Percentiles rank a stretch among this genome's conserved stretches.
These are phyloP conservation scores for Yasuhikotakia modesta DNA, from an alignment of 2,797 vertebrate genomes.

Conservation along the genomic window DNA sequence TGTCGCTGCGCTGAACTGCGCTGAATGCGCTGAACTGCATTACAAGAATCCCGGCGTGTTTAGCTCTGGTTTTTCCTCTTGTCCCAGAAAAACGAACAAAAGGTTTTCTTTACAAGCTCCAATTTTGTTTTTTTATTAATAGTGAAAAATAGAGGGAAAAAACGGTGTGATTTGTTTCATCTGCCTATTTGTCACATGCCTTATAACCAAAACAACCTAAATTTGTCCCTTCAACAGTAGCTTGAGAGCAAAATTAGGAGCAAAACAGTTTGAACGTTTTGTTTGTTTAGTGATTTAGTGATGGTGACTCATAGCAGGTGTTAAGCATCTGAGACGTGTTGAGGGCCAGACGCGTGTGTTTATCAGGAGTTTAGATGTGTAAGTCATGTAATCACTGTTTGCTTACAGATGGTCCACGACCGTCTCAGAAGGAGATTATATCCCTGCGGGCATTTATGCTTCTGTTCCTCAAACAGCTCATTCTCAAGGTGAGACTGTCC, in stretches of 20 bases:
- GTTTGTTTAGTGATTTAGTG: background rate
- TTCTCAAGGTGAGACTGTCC: conserved; percentile 88
- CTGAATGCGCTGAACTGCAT: background rate
- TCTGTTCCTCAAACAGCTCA: conserved; percentile 98
- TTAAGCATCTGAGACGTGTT: background rate
- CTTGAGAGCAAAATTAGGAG: background rate
- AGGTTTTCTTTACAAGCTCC: background rate
- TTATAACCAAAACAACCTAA: background rate
- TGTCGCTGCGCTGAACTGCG: background rate
- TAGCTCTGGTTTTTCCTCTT: background rate
- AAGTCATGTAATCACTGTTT: conserved; percentile 46
- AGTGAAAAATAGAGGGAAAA: background rate
- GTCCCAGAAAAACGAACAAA: conserved; percentile 3
- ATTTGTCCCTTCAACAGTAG: background rate
- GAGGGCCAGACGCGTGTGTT: background rate
- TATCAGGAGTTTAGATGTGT: conserved; percentile 22
- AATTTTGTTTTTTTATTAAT: conserved; percentile 35
- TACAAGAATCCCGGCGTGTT: background rate
- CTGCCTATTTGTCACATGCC: background rate
- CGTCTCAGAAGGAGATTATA: conserved; percentile 98
- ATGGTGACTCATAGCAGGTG: no score
- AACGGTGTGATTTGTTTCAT: background rate
- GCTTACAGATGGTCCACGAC: conserved; percentile 90
- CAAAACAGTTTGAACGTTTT: background rate
- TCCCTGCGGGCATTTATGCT: conserved; percentile 98